Percentiles rank a stretch among this genome's conserved stretches.
Evolutionary conservation across 2,888 invertebrate species (phyloP).

Genomic region (Chalcosyrphus nemorum): DNA sequence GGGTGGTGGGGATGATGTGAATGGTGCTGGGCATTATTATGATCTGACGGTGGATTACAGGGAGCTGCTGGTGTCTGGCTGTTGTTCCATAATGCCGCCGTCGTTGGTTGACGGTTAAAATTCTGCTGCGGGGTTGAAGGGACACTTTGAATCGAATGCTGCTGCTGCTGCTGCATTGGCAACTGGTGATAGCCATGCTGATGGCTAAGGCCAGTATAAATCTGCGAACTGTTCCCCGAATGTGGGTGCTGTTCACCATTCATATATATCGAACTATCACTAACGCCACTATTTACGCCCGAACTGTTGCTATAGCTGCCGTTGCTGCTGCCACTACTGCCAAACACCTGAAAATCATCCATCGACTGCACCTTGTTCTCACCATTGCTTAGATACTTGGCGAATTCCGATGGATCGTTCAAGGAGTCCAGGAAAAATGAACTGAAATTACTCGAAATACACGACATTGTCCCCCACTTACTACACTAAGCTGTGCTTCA

Average conservation of each 20-base stretch:
- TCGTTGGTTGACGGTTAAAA: conserved; percentile 46
- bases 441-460: conserved; percentile 82
- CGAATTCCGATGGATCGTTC: conserved; percentile 82
- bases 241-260: conserved; percentile 59
- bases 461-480: conserved; percentile 78
- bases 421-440: conserved; percentile 81
- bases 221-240: too few species aligned
- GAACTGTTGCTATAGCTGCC: conserved; percentile 66
- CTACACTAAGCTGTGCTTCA: conserved; percentile 36
- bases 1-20: conserved; percentile 31
- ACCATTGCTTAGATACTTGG: conserved; percentile 82
- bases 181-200: conserved; percentile 59
- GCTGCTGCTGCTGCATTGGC: conserved; percentile 29
- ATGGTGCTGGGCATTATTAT: conserved; percentile 33
- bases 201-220: conserved; percentile 18
- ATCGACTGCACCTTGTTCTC: conserved; percentile 81
- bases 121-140: conserved; percentile 26
- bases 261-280: not conserved
- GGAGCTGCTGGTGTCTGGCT: conserved; percentile 18
- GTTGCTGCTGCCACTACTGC: conserved; percentile 74
- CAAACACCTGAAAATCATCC: conserved; percentile 81
- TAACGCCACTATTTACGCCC: conserved; percentile 46
- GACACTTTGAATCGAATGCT: conserved; percentile 34
- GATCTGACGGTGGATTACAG: conserved; percentile 31
- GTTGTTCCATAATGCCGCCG: conserved; percentile 44